Evolutionary conservation across 2,888 invertebrate species (phyloP).

Genomic region (Theretra japonica): DNA sequence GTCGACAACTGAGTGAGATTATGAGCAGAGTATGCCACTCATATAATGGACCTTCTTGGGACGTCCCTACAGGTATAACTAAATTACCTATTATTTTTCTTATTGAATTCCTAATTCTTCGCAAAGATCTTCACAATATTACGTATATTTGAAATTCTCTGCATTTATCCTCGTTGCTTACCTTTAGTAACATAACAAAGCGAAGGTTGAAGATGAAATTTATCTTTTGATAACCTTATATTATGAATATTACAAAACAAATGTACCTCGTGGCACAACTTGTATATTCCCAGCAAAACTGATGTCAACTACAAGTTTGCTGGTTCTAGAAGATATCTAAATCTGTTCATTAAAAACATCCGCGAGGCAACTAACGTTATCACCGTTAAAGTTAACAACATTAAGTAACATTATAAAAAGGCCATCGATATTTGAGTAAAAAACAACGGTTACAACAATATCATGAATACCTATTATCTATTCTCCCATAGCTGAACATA

Average conservation of each 20-base stretch:
- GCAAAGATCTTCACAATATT: too few species aligned
- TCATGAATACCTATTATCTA: slow-evolving; percentile 18
- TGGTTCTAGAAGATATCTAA: not conserved
- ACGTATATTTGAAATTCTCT: too few species aligned
- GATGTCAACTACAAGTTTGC: slow-evolving; percentile 13
- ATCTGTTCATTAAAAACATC: slow-evolving; percentile 50
- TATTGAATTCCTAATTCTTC: too few species aligned
- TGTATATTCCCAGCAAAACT: too few species aligned
- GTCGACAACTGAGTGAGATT: slow-evolving; percentile 72
- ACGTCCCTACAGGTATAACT: slow-evolving; percentile 71
- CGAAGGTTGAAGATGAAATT: too few species aligned
- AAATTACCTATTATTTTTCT: not conserved
- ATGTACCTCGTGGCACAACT: too few species aligned
- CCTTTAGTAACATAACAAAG: too few species aligned
- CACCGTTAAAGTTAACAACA: slow-evolving; percentile 43
- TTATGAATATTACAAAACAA: too few species aligned
- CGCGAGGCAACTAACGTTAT: slow-evolving; percentile 68
- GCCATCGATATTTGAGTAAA: slow-evolving; percentile 42
- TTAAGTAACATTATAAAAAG: slow-evolving; percentile 47
- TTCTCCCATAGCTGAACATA: not conserved
- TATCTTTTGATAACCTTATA: too few species aligned
- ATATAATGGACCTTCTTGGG: slow-evolving; percentile 78
- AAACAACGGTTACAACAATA: slow-evolving; percentile 34
- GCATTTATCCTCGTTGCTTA: too few species aligned
- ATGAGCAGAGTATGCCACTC: slow-evolving; percentile 77